phyloP scores from a whole-genome alignment of 2,888 invertebrate species.

The Alcis repandata region DNA sequence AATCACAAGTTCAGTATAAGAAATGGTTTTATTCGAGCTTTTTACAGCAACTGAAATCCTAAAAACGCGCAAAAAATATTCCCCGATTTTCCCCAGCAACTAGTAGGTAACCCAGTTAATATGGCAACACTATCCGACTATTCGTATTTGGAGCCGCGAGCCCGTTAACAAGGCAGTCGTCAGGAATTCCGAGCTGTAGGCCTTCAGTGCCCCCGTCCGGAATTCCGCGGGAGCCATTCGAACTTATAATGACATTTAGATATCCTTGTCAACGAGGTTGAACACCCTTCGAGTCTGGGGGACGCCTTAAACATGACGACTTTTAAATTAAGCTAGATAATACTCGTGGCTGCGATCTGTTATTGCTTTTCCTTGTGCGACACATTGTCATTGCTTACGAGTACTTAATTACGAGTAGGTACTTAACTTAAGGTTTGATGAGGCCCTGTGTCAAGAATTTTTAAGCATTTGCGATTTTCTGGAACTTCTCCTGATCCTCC shows the following conservation, averaged over 20 bases:
- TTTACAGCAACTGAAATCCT: background rate
- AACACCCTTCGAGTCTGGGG: conserved; percentile 20
- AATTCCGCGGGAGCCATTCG: conserved; percentile 69
- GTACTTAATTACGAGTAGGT: too few relatives aligned
- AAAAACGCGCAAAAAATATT: background rate
- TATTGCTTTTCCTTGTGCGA: too few relatives aligned
- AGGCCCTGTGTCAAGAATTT: too few relatives aligned
- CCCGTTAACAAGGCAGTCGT: conserved; percentile 28
- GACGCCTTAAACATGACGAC: conserved; percentile 18
- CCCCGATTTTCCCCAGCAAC: background rate
- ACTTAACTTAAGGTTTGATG: too few relatives aligned
- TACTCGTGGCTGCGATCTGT: too few relatives aligned
- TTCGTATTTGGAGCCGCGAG: conserved; percentile 8
- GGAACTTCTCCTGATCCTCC: too few relatives aligned
- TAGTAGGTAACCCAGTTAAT: conserved; percentile 16
- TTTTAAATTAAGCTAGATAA: background rate
- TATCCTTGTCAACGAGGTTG: conserved; percentile 75
- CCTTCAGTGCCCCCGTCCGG: conserved; percentile 52
- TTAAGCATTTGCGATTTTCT: too few relatives aligned
- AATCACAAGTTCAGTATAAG: too few relatives aligned
- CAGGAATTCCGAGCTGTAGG: conserved; percentile 30
- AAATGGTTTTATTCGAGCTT: too few relatives aligned
- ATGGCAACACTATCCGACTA: conserved; percentile 19
- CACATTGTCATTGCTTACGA: too few relatives aligned
- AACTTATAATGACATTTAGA: conserved; percentile 86